These are phyloP conservation scores for Arctocebus calabarensis DNA, from an alignment of 2,797 vertebrate genomes.

Conservation along the genomic window DNA sequence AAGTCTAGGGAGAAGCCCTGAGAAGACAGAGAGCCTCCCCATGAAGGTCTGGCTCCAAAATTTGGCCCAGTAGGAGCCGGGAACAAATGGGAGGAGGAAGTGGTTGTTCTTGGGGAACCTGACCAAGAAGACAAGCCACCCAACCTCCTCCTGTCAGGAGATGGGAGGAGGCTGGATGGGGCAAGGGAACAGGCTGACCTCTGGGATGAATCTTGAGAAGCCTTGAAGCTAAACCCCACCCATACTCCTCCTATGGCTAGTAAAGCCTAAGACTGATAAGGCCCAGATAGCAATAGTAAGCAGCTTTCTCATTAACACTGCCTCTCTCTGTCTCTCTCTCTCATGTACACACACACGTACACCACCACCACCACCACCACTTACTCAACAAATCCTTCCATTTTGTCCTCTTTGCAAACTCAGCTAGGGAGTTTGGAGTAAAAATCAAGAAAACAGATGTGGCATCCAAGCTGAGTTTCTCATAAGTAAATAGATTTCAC, in stretches of 20 bases:
- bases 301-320: conserved; percentile 58
- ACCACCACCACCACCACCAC: background rate
- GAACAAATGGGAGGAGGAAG: conserved; percentile 75
- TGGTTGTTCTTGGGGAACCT: conserved; percentile 49
- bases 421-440: conserved; percentile 64
- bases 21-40: background rate
- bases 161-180: background rate
- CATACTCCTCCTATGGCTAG: background rate
- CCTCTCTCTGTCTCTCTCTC: background rate
- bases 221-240: background rate
- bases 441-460: conserved; percentile 75
- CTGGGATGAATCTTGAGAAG: background rate
- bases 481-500: conserved; percentile 57
- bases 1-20: background rate
- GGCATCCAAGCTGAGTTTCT: conserved; percentile 49
- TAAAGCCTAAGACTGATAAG: background rate
- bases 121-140: background rate
- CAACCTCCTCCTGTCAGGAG: background rate
- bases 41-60: background rate
- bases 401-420: conserved; percentile 73
- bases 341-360: background rate
- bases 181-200: background rate
- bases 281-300: background rate
- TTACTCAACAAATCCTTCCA: conserved; percentile 64
- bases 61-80: conserved; percentile 31